Conservation (phyloP, 2,888 invertebrate genomes). For the Hyles lineata region DNA sequence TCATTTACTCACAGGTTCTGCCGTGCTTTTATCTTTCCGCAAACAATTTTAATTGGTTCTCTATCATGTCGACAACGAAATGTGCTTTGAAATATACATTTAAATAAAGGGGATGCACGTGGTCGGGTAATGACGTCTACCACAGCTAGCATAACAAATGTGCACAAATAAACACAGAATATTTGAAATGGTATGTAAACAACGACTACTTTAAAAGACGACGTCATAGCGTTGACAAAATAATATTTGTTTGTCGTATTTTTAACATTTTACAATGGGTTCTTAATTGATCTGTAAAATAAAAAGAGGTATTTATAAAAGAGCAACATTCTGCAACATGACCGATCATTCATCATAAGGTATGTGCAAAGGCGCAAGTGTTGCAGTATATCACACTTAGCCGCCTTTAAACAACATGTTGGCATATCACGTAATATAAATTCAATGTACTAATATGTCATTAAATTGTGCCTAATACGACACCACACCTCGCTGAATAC, state of each 20-base stretch:
- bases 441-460: not conserved
- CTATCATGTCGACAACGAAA: not conserved
- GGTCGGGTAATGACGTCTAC: not conserved
- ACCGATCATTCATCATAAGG: not conserved
- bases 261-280: not conserved
- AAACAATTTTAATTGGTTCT: not conserved
- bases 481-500: not conserved
- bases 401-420: slow-evolving; percentile 55
- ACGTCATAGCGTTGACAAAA: not conserved
- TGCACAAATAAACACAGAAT: slow-evolving; percentile 3
- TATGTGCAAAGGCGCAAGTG: slow-evolving; percentile 51
- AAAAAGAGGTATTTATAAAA: too few species aligned
- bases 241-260: not conserved
- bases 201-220: not conserved
- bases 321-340: not conserved
- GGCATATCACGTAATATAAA: slow-evolving; percentile 38
- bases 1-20: not conserved
- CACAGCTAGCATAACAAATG: slow-evolving; percentile 6
- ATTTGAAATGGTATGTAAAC: not conserved
- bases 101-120: not conserved
- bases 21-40: not conserved
- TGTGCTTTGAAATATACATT: not conserved
- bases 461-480: not conserved
- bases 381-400: slow-evolving; percentile 57
- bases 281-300: not conserved